Evolutionary conservation across 2,797 vertebrate species (phyloP).

Genomic region (Xyrichtys novacula): DNA sequence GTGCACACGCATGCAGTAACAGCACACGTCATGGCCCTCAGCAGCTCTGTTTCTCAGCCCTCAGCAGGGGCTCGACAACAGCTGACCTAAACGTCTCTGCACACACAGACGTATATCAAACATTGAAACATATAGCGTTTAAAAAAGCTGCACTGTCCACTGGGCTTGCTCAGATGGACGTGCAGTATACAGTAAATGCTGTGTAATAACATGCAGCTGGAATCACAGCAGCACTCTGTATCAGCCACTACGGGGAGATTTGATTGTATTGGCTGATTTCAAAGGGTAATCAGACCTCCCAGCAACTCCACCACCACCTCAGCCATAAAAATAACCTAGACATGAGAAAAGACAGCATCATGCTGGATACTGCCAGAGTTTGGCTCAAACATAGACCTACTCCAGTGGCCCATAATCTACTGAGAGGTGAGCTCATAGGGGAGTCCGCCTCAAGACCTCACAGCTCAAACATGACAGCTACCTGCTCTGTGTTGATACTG

Average conservation of each 20-base stretch:
- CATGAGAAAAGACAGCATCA: conserved; percentile 53
- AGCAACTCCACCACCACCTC: conserved; percentile 46
- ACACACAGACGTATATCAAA: conserved; percentile 54
- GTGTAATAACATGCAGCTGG: conserved; percentile 44
- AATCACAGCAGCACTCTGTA: conserved; percentile 17
- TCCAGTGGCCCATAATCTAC: conserved; percentile 45
- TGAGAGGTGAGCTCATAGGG: conserved; percentile 48
- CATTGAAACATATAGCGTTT: conserved; percentile 35
- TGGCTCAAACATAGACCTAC: conserved; percentile 33
- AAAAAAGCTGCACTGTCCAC: conserved; percentile 22
- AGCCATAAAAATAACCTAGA: conserved; percentile 62
- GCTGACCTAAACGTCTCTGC: conserved; percentile 62
- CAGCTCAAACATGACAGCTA: conserved; percentile 49
- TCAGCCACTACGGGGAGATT: conserved; percentile 42
- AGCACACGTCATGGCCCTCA: conserved; percentile 73
- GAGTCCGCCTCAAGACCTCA: conserved; percentile 43
- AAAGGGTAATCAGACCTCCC: conserved; percentile 55
- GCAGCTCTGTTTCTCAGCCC: conserved; percentile 59
- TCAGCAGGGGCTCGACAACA: conserved; percentile 69
- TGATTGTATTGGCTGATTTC: conserved; percentile 55
- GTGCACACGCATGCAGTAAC: conserved; percentile 77
- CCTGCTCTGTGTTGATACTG: conserved; percentile 38
- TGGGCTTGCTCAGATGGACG: conserved; percentile 10
- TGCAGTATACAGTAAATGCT: conserved; percentile 38
- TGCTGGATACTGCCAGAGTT: conserved; percentile 42